Evolutionary conservation across 2,113 vertebrate species (phyloP).

Genomic region (Xiphias gladius): DNA sequence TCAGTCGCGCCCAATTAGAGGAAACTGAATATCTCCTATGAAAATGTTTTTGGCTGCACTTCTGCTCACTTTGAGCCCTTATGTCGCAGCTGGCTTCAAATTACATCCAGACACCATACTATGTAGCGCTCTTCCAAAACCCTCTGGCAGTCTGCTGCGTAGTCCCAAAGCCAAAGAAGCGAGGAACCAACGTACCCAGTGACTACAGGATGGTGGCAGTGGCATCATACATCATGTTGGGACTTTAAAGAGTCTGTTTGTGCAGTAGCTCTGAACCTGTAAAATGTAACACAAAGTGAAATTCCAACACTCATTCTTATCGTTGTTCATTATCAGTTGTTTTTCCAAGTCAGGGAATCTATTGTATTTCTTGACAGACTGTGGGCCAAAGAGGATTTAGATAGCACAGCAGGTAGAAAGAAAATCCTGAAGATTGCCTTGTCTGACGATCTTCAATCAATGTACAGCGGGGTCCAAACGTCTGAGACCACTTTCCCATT

Average conservation of each 20-base stretch:
- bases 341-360: slow-evolving; percentile 53
- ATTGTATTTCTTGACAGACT: slow-evolving; percentile 55
- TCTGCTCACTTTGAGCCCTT: slow-evolving; percentile 38
- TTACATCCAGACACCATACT: slow-evolving; percentile 36
- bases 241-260: slow-evolving; percentile 45
- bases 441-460: slow-evolving; percentile 52
- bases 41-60: slow-evolving; percentile 39
- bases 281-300: slow-evolving; percentile 49
- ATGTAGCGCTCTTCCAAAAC: slow-evolving; percentile 4
- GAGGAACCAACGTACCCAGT: slow-evolving; percentile 29
- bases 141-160: slow-evolving; percentile 21
- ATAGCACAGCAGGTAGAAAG: slow-evolving; percentile 44
- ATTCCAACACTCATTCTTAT: slow-evolving; percentile 50
- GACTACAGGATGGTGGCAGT: slow-evolving; percentile 32
- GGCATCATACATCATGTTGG: slow-evolving; percentile 49
- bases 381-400: slow-evolving; percentile 60
- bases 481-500: too few species aligned
- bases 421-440: slow-evolving; percentile 52
- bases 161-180: slow-evolving; percentile 3
- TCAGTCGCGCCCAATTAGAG: slow-evolving; percentile 22
- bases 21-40: slow-evolving; percentile 32
- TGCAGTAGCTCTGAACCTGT: slow-evolving; percentile 24
- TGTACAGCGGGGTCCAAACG: not conserved
- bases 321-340: slow-evolving; percentile 59
- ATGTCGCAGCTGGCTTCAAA: slow-evolving; percentile 49